Base-by-base conservation (phyloP, 2,113 vertebrate species). In the Hemichromis elongatus region DNA sequence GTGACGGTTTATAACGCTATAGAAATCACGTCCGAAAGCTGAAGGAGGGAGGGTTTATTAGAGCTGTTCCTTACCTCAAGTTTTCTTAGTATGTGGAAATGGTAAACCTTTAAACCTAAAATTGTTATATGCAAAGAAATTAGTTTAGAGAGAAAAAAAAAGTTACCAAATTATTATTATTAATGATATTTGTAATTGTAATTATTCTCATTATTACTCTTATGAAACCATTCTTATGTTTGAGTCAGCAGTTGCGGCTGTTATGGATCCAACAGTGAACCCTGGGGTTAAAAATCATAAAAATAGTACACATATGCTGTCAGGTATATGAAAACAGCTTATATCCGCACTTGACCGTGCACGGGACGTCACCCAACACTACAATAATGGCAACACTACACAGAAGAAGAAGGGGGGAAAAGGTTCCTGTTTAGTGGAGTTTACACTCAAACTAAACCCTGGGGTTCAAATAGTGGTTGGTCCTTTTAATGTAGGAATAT, bases 41-140 rank as follows among this genome's bases (percentile, higher is more conserved):
- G 84, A 87, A 86, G 85, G 89, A 88, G 86, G 90, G 83, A 89
- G 83, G 83, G 63, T 91, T 66, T 89, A 91, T 93, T 89, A 88
- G 89, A 93, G 92, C 84, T 92, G 91, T 91, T 93, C 94, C 94
- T 93, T 94, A 94, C 95, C 95, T 96, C 95, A 94, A 92, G 87
- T 90, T 95, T 94, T 93, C 92, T 94, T 93, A 94, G 92, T 93
- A 92, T 93, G 93, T 94, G 90, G 90, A 93, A 94, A 95, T 92
- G 93, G 93, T 93, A 81, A 95, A 96, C 96, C 96, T 96, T 96
- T 96, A 96, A 96, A 94, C 91, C 93, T 94, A 86, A 95, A 94
- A 90, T 94, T 95, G 93, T 95, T 93, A 95, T 96, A 96, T 96
- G 96, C 96, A 96, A 96, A 94, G 90, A 94, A 95, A 96, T 93